Conservation (phyloP, 2,113 vertebrate genomes). For the Cavia aperea region DNA sequence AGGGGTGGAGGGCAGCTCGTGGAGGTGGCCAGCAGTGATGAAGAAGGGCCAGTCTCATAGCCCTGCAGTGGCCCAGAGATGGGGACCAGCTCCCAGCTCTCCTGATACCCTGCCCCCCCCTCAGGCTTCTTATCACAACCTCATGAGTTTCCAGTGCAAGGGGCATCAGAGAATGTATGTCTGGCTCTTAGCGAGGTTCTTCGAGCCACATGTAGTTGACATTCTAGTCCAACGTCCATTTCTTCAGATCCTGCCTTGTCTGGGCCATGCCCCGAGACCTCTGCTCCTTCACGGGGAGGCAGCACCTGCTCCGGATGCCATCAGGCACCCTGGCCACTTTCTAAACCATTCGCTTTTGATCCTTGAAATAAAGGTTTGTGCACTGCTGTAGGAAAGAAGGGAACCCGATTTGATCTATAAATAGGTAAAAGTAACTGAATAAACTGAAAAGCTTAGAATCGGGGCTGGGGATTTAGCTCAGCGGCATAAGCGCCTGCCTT, state of each 20-base stretch:
- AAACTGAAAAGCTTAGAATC: background rate
- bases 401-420: background rate
- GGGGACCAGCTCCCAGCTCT: background rate
- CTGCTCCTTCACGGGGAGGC: too few species aligned
- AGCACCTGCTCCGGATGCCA: background rate
- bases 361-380: background rate
- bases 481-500: too few species aligned
- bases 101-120: background rate
- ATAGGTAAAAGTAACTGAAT: background rate
- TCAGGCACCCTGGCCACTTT: background rate
- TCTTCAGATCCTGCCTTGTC: too few species aligned
- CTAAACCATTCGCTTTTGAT: background rate
- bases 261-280: background rate
- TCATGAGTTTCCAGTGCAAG: background rate
- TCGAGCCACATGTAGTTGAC: too few species aligned
- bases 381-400: background rate
- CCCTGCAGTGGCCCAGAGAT: background rate
- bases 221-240: too few species aligned
- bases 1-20: background rate
- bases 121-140: background rate
- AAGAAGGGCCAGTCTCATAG: background rate
- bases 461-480: too few species aligned
- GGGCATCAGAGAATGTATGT: background rate
- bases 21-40: background rate
- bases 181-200: too few species aligned